Evolutionary conservation across 1,140 invertebrate genomes (phyloP).

Genomic region (Plectrocnemia conspersa): DNA sequence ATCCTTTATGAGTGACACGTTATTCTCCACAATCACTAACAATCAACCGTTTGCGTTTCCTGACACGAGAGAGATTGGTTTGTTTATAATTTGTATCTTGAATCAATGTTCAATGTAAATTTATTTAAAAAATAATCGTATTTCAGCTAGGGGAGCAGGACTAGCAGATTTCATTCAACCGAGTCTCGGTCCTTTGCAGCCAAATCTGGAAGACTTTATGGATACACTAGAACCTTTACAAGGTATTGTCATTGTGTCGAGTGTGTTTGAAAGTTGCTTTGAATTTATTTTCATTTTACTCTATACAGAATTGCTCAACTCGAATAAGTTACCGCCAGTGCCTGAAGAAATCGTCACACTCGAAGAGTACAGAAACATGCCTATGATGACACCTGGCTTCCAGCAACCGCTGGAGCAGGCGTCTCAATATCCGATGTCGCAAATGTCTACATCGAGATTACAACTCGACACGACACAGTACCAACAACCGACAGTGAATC

Average conservation of each 20-base stretch:
- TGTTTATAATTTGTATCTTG: constrained; percentile 32
- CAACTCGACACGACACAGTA: constrained; percentile 41
- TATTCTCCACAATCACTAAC: constrained; percentile 80
- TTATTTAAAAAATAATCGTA: constrained; percentile 29
- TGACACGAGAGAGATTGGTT: constrained; percentile 93
- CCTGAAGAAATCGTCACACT: constrained; percentile 54
- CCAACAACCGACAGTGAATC: constrained; percentile 36
- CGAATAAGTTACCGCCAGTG: constrained; percentile 59
- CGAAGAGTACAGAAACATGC: constrained; percentile 30
- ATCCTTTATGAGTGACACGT: constrained; percentile 84
- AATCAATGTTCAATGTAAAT: not conserved
- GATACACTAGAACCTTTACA: constrained; percentile 82
- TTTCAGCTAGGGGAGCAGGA: constrained; percentile 56
- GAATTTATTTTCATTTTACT: constrained; percentile 57
- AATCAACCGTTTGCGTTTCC: constrained; percentile 95
- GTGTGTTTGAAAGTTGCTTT: too few relatives aligned
- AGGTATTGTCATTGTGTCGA: too few relatives aligned
- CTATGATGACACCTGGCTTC: constrained; percentile 25
- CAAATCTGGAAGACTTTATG: constrained; percentile 95
- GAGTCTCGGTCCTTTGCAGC: constrained; percentile 91
- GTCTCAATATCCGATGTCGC: constrained; percentile 34
- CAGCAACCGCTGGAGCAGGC: constrained; percentile 29
- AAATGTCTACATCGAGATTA: constrained; percentile 38
- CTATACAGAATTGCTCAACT: too few relatives aligned
- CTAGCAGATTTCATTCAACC: constrained; percentile 96